Conservation (phyloP, 2,113 vertebrate species). For the Mormoops blainvillei region DNA sequence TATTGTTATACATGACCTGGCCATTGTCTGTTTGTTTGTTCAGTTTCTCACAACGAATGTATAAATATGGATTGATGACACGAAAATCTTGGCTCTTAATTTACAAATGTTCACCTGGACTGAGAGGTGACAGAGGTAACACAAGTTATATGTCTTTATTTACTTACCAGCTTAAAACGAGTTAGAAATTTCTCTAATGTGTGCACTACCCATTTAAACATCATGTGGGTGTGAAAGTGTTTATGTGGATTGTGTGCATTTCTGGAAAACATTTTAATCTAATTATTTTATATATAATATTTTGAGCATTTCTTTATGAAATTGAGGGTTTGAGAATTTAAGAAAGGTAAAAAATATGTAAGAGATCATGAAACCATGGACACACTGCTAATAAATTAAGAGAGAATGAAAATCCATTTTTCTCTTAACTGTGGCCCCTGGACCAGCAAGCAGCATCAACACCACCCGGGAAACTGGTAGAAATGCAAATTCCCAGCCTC, state of each 20-base stretch:
- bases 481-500: not conserved
- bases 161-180: not conserved
- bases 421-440: not conserved
- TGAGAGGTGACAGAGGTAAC: not conserved
- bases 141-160: not conserved
- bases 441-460: not conserved
- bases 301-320: not conserved
- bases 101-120: not conserved
- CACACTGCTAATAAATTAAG: not conserved
- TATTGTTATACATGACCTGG: not conserved
- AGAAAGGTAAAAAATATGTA: not conserved
- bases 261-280: not conserved
- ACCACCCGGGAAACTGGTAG: not conserved
- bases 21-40: not conserved
- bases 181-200: not conserved
- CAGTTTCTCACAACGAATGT: not conserved
- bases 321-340: not conserved
- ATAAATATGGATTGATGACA: not conserved
- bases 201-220: not conserved
- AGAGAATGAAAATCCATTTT: accelerated
- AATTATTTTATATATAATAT: not conserved
- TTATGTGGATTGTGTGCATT: not conserved
- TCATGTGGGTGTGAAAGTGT: accelerated
- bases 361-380: not conserved
- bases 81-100: not conserved